phyloP scores from a whole-genome alignment of 1,140 invertebrate genomes.

The Cydia pomonella region DNA sequence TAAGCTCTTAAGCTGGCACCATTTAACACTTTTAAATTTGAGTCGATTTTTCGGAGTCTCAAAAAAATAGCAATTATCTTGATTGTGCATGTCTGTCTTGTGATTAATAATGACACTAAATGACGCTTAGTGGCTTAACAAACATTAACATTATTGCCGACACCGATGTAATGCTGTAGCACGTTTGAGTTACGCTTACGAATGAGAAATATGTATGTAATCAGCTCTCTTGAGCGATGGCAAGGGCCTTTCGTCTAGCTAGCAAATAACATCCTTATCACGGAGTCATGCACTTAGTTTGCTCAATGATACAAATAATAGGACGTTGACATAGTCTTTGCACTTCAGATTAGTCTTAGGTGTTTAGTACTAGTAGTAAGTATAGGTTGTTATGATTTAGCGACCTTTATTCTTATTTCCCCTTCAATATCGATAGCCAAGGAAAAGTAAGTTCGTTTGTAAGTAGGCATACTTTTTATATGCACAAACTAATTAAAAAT shows the following conservation, averaged over 20 bases:
- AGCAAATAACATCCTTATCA: conserved; percentile 69
- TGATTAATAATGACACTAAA: conserved; percentile 38
- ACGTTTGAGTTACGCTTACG: conserved; percentile 19
- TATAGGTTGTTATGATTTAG: neutral
- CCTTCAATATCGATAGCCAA: neutral
- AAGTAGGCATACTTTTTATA: too few relatives aligned
- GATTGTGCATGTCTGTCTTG: conserved; percentile 40
- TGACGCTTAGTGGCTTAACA: conserved; percentile 34
- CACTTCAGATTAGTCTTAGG: neutral
- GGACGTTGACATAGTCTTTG: conserved; percentile 38
- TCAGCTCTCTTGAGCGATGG: conserved; percentile 8
- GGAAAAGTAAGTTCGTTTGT: neutral
- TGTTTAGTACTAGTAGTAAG: neutral
- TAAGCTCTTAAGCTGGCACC: conserved; percentile 56
- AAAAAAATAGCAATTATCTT: conserved; percentile 49
- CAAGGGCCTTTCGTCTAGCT: conserved; percentile 22
- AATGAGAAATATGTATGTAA: conserved; percentile 27
- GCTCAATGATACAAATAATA: conserved; percentile 43
- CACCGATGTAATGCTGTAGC: neutral
- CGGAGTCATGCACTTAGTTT: conserved; percentile 58
- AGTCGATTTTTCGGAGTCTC: conserved; percentile 42
- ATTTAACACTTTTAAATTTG: conserved; percentile 43
- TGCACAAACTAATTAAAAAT: too few relatives aligned
- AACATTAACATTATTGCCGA: neutral
- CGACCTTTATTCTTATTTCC: neutral